Evolutionary conservation across 2,888 invertebrate genomes (phyloP).

Genomic region (Charanyca ferruginea): DNA sequence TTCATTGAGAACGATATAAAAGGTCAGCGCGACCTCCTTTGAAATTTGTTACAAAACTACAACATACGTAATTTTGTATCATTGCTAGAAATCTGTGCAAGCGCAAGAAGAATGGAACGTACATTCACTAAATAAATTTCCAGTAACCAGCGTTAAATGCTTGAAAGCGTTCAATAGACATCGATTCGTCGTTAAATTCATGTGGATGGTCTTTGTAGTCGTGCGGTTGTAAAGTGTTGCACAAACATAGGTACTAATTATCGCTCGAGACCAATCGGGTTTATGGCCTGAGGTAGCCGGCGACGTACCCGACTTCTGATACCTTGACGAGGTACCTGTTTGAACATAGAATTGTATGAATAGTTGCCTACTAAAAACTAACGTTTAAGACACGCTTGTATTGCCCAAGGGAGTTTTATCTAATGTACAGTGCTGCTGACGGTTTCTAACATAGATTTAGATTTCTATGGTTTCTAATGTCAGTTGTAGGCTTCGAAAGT

Average conservation of each 20-base stretch:
- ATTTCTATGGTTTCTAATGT: no score
- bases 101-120: slow-evolving; percentile 26
- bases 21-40: slow-evolving; percentile 51
- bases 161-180: slow-evolving; percentile 56
- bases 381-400: slow-evolving; percentile 37
- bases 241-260: slow-evolving; percentile 66
- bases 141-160: slow-evolving; percentile 40
- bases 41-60: slow-evolving; percentile 50
- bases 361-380: slow-evolving; percentile 6
- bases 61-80: slow-evolving; percentile 44
- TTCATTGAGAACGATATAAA: slow-evolving; percentile 42
- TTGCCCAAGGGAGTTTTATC: slow-evolving; percentile 40
- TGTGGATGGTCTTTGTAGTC: slow-evolving; percentile 58
- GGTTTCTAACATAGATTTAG: no score
- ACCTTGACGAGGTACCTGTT: slow-evolving; percentile 47
- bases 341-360: slow-evolving; percentile 35
- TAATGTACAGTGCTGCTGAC: slow-evolving; percentile 22
- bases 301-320: slow-evolving; percentile 38
- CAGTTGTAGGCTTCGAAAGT: slow-evolving; percentile 17
- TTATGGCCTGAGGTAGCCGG: slow-evolving; percentile 42
- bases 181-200: slow-evolving; percentile 57
- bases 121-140: slow-evolving; percentile 54
- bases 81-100: slow-evolving; percentile 52
- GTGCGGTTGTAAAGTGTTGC: slow-evolving; percentile 59
- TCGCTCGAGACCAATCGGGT: slow-evolving; percentile 55